Conservation (phyloP, 2,888 invertebrate genomes). For the Ischnus inquisitorius region DNA sequence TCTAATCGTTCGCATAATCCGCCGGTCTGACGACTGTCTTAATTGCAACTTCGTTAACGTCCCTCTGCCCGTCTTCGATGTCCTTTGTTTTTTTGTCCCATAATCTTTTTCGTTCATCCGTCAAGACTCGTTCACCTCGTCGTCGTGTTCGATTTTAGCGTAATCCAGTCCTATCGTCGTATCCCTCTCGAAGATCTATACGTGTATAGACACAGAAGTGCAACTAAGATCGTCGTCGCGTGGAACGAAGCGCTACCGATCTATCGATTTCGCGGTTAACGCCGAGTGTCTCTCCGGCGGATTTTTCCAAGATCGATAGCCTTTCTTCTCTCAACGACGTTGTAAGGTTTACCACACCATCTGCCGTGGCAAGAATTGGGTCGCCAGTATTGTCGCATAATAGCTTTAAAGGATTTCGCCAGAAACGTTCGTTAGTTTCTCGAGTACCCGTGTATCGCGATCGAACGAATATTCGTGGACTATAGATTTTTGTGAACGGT, state of each 20-base stretch:
- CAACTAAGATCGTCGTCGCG: conserved; percentile 8
- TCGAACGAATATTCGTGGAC: conserved; percentile 19
- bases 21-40: conserved; percentile 1
- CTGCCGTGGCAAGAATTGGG: conserved; percentile 34
- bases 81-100: background rate
- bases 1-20: background rate
- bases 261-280: conserved; percentile 62
- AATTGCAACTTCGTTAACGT: conserved; percentile 37
- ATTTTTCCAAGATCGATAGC: conserved; percentile 40
- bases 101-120: conserved; percentile 4
- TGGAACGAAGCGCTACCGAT: conserved; percentile 32
- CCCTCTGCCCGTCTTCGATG: background rate
- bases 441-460: conserved; percentile 22
- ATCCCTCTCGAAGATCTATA: conserved; percentile 19
- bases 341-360: conserved; percentile 35
- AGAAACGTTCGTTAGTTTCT: conserved; percentile 15
- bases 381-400: conserved; percentile 53
- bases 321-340: conserved; percentile 13
- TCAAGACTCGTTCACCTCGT: conserved; percentile 12
- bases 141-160: background rate
- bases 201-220: background rate
- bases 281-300: background rate
- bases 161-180: background rate
- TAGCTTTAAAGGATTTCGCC: conserved; percentile 44
- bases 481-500: conserved; percentile 1